Percentiles rank a stretch among this genome's conserved stretches.
phyloP scores from a whole-genome alignment of 1,140 invertebrate species.

The Acromyrmex charruanus region DNA sequence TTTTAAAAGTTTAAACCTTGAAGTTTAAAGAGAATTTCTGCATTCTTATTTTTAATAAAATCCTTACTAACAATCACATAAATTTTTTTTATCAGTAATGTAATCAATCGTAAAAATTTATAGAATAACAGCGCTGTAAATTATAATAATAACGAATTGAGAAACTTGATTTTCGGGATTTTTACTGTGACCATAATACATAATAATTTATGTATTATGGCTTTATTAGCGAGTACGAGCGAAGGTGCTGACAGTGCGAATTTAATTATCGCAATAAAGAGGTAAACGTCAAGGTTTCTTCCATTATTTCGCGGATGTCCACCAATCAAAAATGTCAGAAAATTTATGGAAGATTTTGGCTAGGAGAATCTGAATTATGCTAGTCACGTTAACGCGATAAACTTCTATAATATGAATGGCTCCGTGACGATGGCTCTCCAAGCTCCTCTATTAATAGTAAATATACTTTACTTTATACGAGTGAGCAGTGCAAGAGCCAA shows the following conservation, averaged over 20 bases:
- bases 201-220: background rate
- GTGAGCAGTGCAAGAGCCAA: background rate
- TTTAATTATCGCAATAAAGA: conserved; percentile 59
- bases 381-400: conserved; percentile 23
- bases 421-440: background rate
- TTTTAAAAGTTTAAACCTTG: background rate
- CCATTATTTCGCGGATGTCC: conserved; percentile 33
- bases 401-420: conserved; percentile 38
- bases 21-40: background rate
- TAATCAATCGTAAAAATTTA: conserved; percentile 1
- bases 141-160: background rate
- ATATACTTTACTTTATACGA: conserved; percentile 9
- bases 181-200: background rate
- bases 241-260: conserved; percentile 44
- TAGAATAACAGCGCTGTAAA: background rate
- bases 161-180: background rate
- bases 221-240: conserved; percentile 7
- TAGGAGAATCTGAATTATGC: conserved; percentile 18
- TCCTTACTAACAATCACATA: background rate
- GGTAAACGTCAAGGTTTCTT: conserved; percentile 47
- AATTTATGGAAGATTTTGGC: conserved; percentile 22
- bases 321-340: conserved; percentile 28
- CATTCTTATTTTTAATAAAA: conserved; percentile 7
- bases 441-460: conserved; percentile 13
- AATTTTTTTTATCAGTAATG: background rate